phyloP scores from a whole-genome alignment of 2,113 vertebrate genomes.

The Sander vitreus region DNA sequence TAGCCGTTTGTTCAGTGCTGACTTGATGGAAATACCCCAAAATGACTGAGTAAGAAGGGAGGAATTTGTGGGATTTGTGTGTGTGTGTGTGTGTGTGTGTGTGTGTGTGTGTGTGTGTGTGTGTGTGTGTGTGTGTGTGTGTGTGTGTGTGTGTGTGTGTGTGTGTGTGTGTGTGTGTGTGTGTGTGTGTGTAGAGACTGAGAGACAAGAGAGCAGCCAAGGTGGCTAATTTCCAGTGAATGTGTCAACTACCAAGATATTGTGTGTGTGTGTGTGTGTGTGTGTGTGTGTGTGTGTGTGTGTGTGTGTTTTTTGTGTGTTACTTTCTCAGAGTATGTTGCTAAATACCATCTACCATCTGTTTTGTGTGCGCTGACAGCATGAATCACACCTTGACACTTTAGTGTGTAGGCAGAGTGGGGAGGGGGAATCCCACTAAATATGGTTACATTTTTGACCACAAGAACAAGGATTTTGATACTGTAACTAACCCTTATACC shows the following conservation, averaged over 20 bases:
- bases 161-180: constrained; percentile 27
- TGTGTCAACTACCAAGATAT: constrained; percentile 55
- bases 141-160: constrained; percentile 41
- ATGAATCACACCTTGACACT: constrained; percentile 59
- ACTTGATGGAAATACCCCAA: constrained; percentile 61
- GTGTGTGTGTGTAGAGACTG: constrained; percentile 32
- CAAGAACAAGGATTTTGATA: background rate
- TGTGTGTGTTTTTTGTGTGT: constrained; percentile 33
- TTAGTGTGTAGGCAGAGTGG: background rate
- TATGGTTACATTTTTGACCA: background rate
- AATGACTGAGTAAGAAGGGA: constrained; percentile 48
- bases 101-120: constrained; percentile 28
- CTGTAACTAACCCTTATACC: background rate
- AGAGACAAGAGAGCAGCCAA: constrained; percentile 27
- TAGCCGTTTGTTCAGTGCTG: constrained; percentile 45
- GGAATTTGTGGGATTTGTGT: constrained; percentile 40
- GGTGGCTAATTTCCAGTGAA: constrained; percentile 35
- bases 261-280: constrained; percentile 11
- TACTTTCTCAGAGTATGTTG: constrained; percentile 45
- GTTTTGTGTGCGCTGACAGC: constrained; percentile 37
- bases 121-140: constrained; percentile 1
- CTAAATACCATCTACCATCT: constrained; percentile 55
- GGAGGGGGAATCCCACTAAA: constrained; percentile 32
- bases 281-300: background rate
- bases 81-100: background rate